Percentiles rank a stretch among this genome's conserved stretches.
phyloP scores from a whole-genome alignment of 2,888 invertebrate species.

The Anagyrus pseudococci region DNA sequence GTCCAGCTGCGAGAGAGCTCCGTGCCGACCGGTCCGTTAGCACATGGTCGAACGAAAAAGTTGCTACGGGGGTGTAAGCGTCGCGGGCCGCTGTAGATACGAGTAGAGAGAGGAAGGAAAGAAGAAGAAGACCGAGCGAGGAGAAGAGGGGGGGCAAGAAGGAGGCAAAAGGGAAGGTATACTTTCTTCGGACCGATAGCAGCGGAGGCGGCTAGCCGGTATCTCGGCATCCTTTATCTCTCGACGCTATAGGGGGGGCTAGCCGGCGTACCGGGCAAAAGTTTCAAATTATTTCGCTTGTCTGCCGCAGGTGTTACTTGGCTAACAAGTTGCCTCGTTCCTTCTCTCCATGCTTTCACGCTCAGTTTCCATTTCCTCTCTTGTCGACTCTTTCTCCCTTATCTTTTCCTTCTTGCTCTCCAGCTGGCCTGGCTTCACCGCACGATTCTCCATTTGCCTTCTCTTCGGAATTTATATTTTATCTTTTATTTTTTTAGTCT shows the following conservation, averaged over 20 bases:
- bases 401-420: not conserved
- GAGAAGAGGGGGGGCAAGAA: not conserved
- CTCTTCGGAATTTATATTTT: too few species aligned
- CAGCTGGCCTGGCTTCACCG: too few species aligned
- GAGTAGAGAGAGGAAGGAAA: not conserved
- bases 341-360: constrained; percentile 8
- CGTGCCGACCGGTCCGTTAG: not conserved
- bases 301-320: constrained; percentile 47
- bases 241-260: constrained; percentile 23
- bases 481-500: too few species aligned
- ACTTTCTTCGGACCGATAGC: constrained; percentile 10
- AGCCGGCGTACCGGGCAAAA: constrained; percentile 33
- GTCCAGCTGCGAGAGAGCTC: not conserved
- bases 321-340: constrained; percentile 42
- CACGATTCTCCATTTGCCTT: too few species aligned
- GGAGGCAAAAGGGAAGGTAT: constrained; percentile 16
- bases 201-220: too few species aligned
- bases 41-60: constrained; percentile 2
- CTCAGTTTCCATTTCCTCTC: constrained; percentile 6
- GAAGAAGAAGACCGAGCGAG: not conserved
- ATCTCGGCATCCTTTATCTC: constrained; percentile 6
- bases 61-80: not conserved
- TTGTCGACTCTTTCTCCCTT: not conserved
- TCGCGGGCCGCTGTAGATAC: too few species aligned
- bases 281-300: constrained; percentile 52